Base-by-base conservation (phyloP, 2,888 invertebrate species). In the Eucriotettix oculatus region DNA sequence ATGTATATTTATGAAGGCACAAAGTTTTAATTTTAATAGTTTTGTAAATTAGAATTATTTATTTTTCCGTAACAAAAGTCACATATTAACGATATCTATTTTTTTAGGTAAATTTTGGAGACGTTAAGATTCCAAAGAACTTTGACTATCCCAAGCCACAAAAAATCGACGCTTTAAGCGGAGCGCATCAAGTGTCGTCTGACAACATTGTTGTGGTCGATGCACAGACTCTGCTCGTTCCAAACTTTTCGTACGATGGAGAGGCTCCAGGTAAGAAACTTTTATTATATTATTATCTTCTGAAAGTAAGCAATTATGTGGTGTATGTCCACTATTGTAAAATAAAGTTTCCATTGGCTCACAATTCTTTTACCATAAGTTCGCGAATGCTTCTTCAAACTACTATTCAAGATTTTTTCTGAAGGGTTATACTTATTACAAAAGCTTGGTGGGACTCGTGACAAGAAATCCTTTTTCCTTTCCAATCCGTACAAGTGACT, bases 201-300 rank as follows among this genome's bases (percentile, higher is more conserved):
- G 93, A 92, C 69, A 85, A 86, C 65, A 82, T 95, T 66, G 90
- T 93, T 54, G 83, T 93, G 64, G 92, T 94, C 54, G 94, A 95
- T 74, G 91, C 94, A 17, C 94, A 94, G 77, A 94, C 94, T 16
- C 80, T 94, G 66, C 80, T 94, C 66, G 81, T 95, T 67, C 92
- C 93, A 29, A 86, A 88, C 75, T 90, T 95, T 73, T 89, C 86
- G 14, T 94, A 92, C 71, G 94, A 95, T 69, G 94, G 94, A 62
- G 87, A 88, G 74, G 93, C 93, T 56, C 94, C 93, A 71, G 92
- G 92, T 92, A 71, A 75, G 74, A 66, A 29, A 29, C n/a, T 29
- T 29, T 29, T 29, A 29, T 29, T 29, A 29, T 29, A 29, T 29
- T 29, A 29, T 29, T 29, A 5, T 29, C 2, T 29, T 29, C 29